Conservation (phyloP, 2,888 invertebrate genomes). For the Alviniconcha strummeri region DNA sequence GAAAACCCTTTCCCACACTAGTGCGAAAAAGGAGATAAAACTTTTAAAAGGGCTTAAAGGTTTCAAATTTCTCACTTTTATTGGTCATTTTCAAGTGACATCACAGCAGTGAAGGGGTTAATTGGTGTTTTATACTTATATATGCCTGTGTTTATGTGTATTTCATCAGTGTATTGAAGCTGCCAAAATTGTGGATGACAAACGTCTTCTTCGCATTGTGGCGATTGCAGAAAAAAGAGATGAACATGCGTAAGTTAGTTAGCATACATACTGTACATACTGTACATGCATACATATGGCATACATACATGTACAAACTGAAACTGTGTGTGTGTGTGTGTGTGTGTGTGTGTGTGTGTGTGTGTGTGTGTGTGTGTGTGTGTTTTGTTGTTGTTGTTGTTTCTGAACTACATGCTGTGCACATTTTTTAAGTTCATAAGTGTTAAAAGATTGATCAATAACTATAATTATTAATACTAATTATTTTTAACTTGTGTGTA, state of each 20-base stretch:
- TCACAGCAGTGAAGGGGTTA: too few relatives aligned
- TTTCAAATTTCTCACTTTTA: too few relatives aligned
- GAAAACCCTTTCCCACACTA: too few relatives aligned
- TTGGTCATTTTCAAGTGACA: too few relatives aligned
- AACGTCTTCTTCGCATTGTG: conserved; percentile 50
- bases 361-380: not conserved
- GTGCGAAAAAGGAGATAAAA: too few relatives aligned
- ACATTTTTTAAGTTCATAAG: too few relatives aligned
- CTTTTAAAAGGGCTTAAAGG: too few relatives aligned
- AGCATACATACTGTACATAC: too few relatives aligned
- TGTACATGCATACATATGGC: too few relatives aligned
- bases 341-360: not conserved
- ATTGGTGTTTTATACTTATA: not conserved
- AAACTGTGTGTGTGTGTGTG: not conserved
- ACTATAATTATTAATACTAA: not conserved
- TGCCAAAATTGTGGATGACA: conserved; percentile 46
- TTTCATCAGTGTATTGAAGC: conserved; percentile 52
- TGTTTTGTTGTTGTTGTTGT: not conserved
- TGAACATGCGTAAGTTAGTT: conserved; percentile 56
- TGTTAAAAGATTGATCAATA: not conserved
- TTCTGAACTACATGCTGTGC: too few relatives aligned
- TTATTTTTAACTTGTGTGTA: too few relatives aligned
- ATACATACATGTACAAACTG: not conserved
- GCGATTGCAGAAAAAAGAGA: conserved; percentile 56
- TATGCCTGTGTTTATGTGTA: conserved; percentile 43